A percentile compares a stretch with the other conserved stretches of the same genome.
phyloP scores from a whole-genome alignment of 2,113 vertebrate species.

The Siniperca chuatsi region DNA sequence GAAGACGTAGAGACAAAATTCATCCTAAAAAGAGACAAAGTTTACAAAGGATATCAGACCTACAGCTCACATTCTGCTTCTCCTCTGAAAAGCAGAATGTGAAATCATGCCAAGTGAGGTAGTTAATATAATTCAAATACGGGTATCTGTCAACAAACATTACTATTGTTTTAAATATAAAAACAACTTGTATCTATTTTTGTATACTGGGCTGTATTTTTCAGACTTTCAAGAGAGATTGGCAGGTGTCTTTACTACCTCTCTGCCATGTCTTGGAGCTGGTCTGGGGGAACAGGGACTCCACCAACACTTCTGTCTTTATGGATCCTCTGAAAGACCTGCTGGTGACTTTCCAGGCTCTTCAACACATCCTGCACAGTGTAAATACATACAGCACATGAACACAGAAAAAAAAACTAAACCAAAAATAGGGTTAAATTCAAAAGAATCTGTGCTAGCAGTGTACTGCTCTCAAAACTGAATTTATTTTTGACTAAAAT shows the following conservation, averaged over 20 bases:
- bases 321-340: slow-evolving; percentile 94
- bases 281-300: slow-evolving; percentile 91
- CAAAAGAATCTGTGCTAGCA: background rate
- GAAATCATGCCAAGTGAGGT: background rate
- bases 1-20: slow-evolving; percentile 94
- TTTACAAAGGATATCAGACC: slow-evolving; percentile 35
- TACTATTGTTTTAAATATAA: background rate
- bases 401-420: background rate
- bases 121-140: background rate
- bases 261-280: slow-evolving; percentile 96
- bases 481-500: background rate
- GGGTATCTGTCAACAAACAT: background rate
- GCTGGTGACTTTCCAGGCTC: slow-evolving; percentile 92
- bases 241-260: slow-evolving; percentile 82
- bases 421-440: background rate
- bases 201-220: background rate
- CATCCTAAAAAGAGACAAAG: slow-evolving; percentile 86
- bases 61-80: background rate
- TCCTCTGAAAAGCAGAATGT: background rate
- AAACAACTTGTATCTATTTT: background rate
- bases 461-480: background rate
- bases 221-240: background rate
- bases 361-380: slow-evolving; percentile 91
- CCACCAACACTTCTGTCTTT: slow-evolving; percentile 92
- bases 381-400: slow-evolving; percentile 40